Evolutionary conservation across 2,797 vertebrate genomes (phyloP), one percentile per base, ranked within the genome.

Genomic region (Natrix natrix): DNA sequence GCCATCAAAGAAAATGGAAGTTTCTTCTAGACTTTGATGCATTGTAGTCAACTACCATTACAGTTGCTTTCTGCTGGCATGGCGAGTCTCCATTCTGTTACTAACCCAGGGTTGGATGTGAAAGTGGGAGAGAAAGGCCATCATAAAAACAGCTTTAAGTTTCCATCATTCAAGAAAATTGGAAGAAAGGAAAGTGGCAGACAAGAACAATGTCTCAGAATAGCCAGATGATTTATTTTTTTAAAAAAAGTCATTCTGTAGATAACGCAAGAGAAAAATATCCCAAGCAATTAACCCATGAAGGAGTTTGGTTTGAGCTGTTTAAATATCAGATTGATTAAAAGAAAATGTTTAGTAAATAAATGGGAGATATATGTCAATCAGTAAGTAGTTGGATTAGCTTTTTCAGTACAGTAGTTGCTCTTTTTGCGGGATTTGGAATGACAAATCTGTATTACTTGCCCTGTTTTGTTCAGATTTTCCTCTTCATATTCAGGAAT

Each of bases 1-100:
- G 78, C 11, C 55, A 11, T 57, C 26, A 59, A 66, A 74, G n/a
- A 17, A 24, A 24, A 26, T 24, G 63, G 32, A 28, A 28, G 43
- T n/a, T 69, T 92, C 52, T 92, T 59, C 43, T 69, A 32, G 22
- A 57, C 4, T 90, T 87, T 56, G 59, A 91, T 92, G n/a, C 12
- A n/a, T n/a, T 69, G 52, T 93, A 32, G 92, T 66, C 0, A 88
- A 5, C 12, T 88, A 89, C 43, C 86, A 78, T 60, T 37, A 89
- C 69, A 90, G 60, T 90, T 91, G 78, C 55, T 93, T 94, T 91
- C 92, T 88, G 28, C 90, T 93, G 57, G 89, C n/a, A 20, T 87
- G 74, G 28, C 91, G 86, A 57, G 61, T 26, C 55, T 2, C 0
- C 87, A 10, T 55, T 92, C 17, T 74, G 32, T 83, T 63, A 87